phyloP scores from a whole-genome alignment of 2,797 vertebrate genomes.

The Onychomys leucogaster region DNA sequence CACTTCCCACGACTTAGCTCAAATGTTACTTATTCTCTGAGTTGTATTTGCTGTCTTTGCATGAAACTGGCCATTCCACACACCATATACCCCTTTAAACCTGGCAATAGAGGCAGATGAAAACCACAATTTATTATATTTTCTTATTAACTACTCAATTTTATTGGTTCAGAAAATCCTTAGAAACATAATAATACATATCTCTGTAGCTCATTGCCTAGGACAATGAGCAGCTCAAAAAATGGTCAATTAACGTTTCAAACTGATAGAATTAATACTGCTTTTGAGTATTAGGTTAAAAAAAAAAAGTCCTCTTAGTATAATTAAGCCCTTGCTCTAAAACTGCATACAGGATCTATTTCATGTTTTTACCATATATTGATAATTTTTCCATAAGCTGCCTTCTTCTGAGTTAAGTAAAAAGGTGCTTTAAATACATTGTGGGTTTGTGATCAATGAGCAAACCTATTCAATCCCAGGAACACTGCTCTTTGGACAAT shows the following conservation, averaged over 20 bases:
- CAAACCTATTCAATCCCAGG: constrained; percentile 2
- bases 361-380: constrained; percentile 44
- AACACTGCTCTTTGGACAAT: constrained; percentile 43
- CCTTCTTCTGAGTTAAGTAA: constrained; percentile 49
- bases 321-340: not conserved
- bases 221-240: not conserved
- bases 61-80: not conserved
- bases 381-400: not conserved
- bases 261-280: constrained; percentile 15
- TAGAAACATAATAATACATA: not conserved
- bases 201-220: not conserved
- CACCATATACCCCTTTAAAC: not conserved
- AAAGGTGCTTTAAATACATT: constrained; percentile 25
- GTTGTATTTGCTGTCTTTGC: not conserved
- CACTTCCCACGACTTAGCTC: not conserved
- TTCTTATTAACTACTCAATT: constrained; percentile 23
- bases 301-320: constrained; percentile 13
- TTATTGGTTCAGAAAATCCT: not conserved
- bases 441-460: not conserved
- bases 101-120: constrained; percentile 1
- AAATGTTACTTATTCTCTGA: constrained; percentile 27
- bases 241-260: constrained; percentile 22
- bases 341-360: constrained; percentile 16
- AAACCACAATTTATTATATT: constrained; percentile 14
- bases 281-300: constrained; percentile 31